Evolutionary conservation across 2,888 invertebrate species (phyloP).

Genomic region (Hymenopus coronatus): DNA sequence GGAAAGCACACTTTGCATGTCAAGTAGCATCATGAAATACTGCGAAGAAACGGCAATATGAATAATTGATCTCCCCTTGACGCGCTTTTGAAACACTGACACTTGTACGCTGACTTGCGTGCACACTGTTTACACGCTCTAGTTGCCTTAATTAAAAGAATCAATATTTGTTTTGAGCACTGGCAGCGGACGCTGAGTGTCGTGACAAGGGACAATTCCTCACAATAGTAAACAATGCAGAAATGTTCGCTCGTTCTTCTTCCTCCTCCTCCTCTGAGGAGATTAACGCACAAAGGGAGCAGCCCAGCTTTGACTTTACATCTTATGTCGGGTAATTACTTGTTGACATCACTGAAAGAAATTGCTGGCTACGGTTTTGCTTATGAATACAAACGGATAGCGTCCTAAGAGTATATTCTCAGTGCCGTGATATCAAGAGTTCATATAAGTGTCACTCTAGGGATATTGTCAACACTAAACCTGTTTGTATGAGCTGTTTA

Average conservation of each 20-base stretch:
- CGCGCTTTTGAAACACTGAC: not conserved
- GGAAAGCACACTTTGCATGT: not conserved
- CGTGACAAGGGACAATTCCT: not conserved
- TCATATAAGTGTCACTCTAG: too few species aligned
- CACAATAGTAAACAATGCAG: not conserved
- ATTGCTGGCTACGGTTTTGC: not conserved
- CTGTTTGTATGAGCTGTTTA: too few species aligned
- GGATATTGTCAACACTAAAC: too few species aligned
- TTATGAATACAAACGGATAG: too few species aligned
- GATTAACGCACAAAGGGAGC: not conserved
- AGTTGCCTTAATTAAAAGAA: conserved; percentile 16
- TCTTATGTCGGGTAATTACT: not conserved
- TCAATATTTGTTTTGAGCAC: conserved; percentile 19
- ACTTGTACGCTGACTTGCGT: not conserved
- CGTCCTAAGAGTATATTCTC: too few species aligned
- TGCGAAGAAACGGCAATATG: not conserved
- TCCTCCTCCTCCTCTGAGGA: not conserved
- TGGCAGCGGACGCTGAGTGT: not conserved
- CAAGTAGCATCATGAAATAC: not conserved
- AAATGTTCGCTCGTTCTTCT: not conserved
- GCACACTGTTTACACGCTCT: not conserved
- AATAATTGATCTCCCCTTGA: not conserved
- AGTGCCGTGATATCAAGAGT: too few species aligned
- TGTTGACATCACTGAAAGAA: not conserved
- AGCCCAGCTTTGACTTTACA: not conserved